Base-by-base conservation (phyloP, 2,797 vertebrate species). In the Aeoliscus strigatus region DNA sequence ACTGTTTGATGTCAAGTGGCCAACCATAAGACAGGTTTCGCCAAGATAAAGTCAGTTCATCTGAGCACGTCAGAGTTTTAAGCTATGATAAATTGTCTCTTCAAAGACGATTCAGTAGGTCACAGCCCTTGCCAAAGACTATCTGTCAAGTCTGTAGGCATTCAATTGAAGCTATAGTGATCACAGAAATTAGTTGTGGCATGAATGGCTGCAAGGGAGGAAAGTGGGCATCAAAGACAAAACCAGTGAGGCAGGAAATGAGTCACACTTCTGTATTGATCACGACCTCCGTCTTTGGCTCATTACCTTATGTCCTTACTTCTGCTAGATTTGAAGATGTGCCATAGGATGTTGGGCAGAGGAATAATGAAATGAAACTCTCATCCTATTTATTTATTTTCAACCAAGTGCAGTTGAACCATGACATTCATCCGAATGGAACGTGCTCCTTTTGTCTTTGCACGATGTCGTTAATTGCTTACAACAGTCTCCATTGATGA, bases 201-300 rank as follows among this genome's bases (percentile, higher is more conserved):
- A 51, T 60, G 72, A 77, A 78, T 66, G 60, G 51, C 56, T 68
- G 47, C 48, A 53, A 63, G 77, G 79, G 80, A 50, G 54, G 39
- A 34, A 68, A 81, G 70, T 45, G 56, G 41, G 59, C 30, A 53
- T 66, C 79, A 88, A 85, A 66, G 51, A 73, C 50, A 24, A 66
- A 77, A 66, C 30, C 83, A 78, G 45, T 66, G 55, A 76, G 78
- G 82, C 32, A 66, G 37, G 27, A 86, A 86, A 81, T 77, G 78
- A 86, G 75, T 75, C 83, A 63, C 71, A 60, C 59, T 75, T 76
- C 77, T 43, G 48, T 86, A 84, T 90, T 86, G 86, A 88, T 91
- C 77, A 62, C 62, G 58, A 83, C 78, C 83, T 87, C 76, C 57
- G 83, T 60, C 51, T 85, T 74, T 45, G 60, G 55, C 85, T 87